Percentiles rank a stretch among this genome's conserved stretches.
These are phyloP conservation scores for Trichogramma dendrolimi DNA, from an alignment of 2,888 invertebrate genomes.

Conservation along the genomic window DNA sequence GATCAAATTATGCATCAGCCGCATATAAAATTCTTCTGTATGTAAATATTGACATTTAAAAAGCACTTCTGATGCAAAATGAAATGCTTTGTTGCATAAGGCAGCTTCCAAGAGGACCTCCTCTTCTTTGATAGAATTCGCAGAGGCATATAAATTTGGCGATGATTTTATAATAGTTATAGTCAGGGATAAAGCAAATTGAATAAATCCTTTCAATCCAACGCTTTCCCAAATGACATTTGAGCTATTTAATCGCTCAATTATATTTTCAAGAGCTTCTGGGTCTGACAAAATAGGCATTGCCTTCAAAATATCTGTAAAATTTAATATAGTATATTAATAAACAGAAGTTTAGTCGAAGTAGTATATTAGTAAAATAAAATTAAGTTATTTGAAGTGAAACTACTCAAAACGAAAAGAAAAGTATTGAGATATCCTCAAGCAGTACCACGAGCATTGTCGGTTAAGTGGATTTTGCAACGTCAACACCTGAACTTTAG, in stretches of 20 bases:
- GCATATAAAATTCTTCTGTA: conserved; percentile 76
- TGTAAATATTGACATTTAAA: conserved; percentile 67
- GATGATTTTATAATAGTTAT: conserved; percentile 62
- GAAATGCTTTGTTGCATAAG: conserved; percentile 74
- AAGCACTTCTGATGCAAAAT: conserved; percentile 70
- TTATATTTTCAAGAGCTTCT: conserved; percentile 55
- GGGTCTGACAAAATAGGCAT: conserved; percentile 46
- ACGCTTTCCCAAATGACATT: conserved; percentile 56
- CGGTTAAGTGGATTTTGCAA: no score
- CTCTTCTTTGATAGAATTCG: conserved; percentile 68
- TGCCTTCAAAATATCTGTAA: conserved; percentile 45
- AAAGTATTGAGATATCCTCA: no score
- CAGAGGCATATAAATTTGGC: conserved; percentile 56
- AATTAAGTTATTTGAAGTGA: no score
- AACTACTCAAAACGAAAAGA: no score
- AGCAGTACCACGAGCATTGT: no score
- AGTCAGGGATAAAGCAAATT: conserved; percentile 69
- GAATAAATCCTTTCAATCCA: conserved; percentile 60
- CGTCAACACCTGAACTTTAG: no score
- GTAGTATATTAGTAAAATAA: no score
- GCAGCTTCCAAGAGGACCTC: conserved; percentile 77
- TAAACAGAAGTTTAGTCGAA: no score
- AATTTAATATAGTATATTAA: conserved; percentile 1
- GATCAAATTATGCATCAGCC: conserved; percentile 77
- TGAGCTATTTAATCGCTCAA: conserved; percentile 57